Evolutionary conservation across 2,888 invertebrate genomes (phyloP).

Genomic region (Helicoverpa assulta): DNA sequence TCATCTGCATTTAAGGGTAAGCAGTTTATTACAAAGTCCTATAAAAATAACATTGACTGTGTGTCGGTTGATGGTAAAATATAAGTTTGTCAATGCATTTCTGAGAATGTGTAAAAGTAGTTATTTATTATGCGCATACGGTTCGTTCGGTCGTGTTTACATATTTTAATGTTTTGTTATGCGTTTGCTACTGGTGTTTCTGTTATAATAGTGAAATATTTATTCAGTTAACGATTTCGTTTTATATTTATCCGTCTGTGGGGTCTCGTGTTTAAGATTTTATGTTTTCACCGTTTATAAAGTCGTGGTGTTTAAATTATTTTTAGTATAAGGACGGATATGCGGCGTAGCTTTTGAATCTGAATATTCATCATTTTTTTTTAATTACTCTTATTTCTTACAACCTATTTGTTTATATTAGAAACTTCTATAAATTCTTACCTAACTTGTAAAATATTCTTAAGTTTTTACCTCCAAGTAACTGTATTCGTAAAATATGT

Average conservation of each 20-base stretch:
- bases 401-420: too few relatives aligned
- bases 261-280: slow-evolving; percentile 66
- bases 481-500: slow-evolving; percentile 21
- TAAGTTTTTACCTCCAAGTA: slow-evolving; percentile 27
- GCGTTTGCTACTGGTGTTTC: slow-evolving; percentile 78
- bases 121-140: slow-evolving; percentile 75
- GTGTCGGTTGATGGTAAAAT: slow-evolving; percentile 30
- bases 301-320: slow-evolving; percentile 19
- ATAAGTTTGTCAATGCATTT: slow-evolving; percentile 69
- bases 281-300: slow-evolving; percentile 38
- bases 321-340: neutral
- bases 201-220: slow-evolving; percentile 75
- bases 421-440: neutral
- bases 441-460: neutral
- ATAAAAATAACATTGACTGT: slow-evolving; percentile 41
- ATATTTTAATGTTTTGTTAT: slow-evolving; percentile 77
- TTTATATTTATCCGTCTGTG: slow-evolving; percentile 73
- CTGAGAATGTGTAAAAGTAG: slow-evolving; percentile 74
- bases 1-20: slow-evolving; percentile 6
- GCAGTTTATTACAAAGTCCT: slow-evolving; percentile 20
- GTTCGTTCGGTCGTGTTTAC: slow-evolving; percentile 72
- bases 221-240: slow-evolving; percentile 73
- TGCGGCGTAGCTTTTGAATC: neutral
- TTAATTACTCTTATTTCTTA: neutral
- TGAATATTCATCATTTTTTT: neutral